A percentile compares a stretch with the other conserved stretches of the same genome.
These are phyloP conservation scores for Aldabrachelys gigantea DNA, from an alignment of 2,113 vertebrate genomes.

Conservation along the genomic window DNA sequence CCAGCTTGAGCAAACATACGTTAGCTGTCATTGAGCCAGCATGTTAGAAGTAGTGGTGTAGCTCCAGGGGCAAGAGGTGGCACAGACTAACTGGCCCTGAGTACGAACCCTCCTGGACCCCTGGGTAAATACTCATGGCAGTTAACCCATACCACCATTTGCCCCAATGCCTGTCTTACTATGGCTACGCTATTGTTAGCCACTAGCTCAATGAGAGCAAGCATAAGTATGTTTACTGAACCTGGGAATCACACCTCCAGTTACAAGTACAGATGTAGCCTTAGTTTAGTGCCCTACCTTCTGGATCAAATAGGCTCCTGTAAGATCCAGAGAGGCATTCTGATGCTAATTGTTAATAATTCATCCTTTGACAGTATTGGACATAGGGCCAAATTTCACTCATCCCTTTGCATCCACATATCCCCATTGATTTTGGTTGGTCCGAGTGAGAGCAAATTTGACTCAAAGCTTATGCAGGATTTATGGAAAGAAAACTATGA, in stretches of 20 bases:
- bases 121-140: background rate
- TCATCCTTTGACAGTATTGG: background rate
- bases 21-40: background rate
- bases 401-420: background rate
- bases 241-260: background rate
- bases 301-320: background rate
- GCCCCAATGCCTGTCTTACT: background rate
- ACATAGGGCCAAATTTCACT: background rate
- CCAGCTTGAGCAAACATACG: background rate
- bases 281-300: background rate
- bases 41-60: background rate
- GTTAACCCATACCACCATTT: background rate
- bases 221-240: background rate
- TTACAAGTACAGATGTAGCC: background rate
- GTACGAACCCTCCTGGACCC: background rate
- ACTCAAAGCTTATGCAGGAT: background rate
- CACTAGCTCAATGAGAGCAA: background rate
- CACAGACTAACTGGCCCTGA: background rate
- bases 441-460: background rate
- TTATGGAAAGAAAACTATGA: background rate
- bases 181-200: background rate
- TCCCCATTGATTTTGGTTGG: background rate
- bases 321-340: slow-evolving; percentile 21
- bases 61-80: background rate
- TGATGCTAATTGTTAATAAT: background rate